phyloP scores from a whole-genome alignment of 1,140 invertebrate genomes.

The Conus ventricosus region DNA sequence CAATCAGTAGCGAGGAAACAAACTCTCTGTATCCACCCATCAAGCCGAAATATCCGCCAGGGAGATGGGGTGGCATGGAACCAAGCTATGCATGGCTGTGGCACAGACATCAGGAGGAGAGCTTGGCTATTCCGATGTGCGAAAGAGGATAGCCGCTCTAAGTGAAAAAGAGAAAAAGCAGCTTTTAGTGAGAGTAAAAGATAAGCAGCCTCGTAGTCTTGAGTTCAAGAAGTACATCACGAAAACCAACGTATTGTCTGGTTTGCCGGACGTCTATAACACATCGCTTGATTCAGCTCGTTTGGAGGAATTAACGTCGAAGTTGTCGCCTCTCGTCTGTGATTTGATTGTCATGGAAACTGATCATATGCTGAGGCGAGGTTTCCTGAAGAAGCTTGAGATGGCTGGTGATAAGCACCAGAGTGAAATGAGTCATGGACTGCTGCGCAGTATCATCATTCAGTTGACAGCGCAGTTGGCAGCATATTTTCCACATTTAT shows the following conservation, averaged over 20 bases:
- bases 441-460: conserved; percentile 41
- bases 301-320: conserved; percentile 36
- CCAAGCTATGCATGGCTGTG: conserved; percentile 54
- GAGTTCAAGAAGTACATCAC: conserved; percentile 56
- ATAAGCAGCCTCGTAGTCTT: conserved; percentile 44
- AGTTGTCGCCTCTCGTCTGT: conserved; percentile 29
- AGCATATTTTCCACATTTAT: conserved; percentile 50
- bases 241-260: conserved; percentile 56
- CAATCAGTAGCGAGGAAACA: conserved; percentile 21
- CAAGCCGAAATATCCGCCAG: conserved; percentile 63
- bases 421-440: background rate
- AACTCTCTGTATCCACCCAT: conserved; percentile 58
- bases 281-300: conserved; percentile 33
- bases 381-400: conserved; percentile 10
- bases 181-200: conserved; percentile 28
- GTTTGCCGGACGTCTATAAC: conserved; percentile 49
- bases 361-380: conserved; percentile 36
- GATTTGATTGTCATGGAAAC: conserved; percentile 47
- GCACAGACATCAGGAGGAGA: conserved; percentile 39
- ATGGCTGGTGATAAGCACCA: background rate
- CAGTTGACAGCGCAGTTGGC: conserved; percentile 41
- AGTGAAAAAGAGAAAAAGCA: conserved; percentile 33
- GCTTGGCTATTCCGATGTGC: conserved; percentile 31
- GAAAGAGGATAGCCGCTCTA: conserved; percentile 49
- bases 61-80: conserved; percentile 60